Evolutionary conservation across 2,888 invertebrate genomes (phyloP), one percentile per base, ranked within the genome.

Genomic region (Campoletis raptor): DNA sequence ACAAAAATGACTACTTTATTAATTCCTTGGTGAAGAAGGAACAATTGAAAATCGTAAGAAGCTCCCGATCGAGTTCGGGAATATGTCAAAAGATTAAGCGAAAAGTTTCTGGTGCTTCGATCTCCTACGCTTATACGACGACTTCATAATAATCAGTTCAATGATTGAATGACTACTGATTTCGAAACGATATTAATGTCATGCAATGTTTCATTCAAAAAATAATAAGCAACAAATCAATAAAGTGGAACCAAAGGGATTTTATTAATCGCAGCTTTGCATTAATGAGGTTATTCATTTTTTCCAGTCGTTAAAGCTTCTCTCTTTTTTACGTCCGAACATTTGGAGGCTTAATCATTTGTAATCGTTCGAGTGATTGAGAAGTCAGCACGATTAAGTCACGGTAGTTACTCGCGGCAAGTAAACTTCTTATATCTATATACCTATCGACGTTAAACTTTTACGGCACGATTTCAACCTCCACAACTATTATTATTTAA

Each of bases 71-170:
- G 24, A 77, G n/a, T 7, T 36, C 10, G 24, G 7, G 15, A 66
- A 72, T 37, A 10, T 45, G 24, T 48, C 7, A 15, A 37, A n/a
- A 24, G 37, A 66, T 66, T 66, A 30, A 74, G 40, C 37, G n/a
- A 54, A 67, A 57, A 66, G 37, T 45, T 80, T 67, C 45, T 64
- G 36, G 42, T 37, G 48, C 64, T 57, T 78, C 69, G 79, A 79
- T 80, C 79, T 69, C 57, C n/a, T 52, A 48, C 72, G 81, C 70
- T 73, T 77, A 73, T 48, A 18, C 15, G 42, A 70, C 8, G 30
- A 30, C 15, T 61, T 18, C 0, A 70, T 30, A 24, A 30, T 70
- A 3, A 45, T 48, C 54, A 48, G 64, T 82, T 69, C 18, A 37
- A 30, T 76, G 37, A 30, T 84, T 64, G n/a, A n/a, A n/a, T n/a